Percentiles rank a stretch among this genome's conserved stretches.
Evolutionary conservation across 2,113 vertebrate genomes (phyloP).

Genomic region (Elgaria multicarinata): DNA sequence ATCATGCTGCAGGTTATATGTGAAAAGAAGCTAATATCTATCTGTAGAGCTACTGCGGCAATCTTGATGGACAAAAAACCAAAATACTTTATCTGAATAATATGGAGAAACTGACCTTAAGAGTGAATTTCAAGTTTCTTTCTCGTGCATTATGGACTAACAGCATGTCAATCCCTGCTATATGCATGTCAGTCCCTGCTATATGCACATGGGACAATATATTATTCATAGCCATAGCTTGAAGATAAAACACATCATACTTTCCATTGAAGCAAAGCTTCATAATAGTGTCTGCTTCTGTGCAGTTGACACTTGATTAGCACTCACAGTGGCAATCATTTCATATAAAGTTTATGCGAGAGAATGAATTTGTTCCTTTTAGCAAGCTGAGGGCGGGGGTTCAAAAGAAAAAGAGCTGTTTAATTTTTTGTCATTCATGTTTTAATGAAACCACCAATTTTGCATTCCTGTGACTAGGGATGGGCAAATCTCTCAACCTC

Average conservation of each 20-base stretch:
- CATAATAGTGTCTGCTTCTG: conserved; percentile 33
- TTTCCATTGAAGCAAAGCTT: conserved; percentile 41
- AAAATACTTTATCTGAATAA: conserved; percentile 26
- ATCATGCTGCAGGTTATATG: background rate
- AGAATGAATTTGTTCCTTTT: conserved; percentile 38
- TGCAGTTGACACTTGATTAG: conserved; percentile 47
- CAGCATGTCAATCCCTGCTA: conserved; percentile 35
- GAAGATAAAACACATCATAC: conserved; percentile 44
- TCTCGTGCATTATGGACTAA: background rate
- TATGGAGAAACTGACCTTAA: conserved; percentile 11
- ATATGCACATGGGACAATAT: conserved; percentile 20
- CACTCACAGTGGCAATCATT: conserved; percentile 43
- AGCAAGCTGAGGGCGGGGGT: conserved; percentile 23
- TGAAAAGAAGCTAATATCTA: conserved; percentile 15
- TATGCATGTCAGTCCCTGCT: too few relatives aligned
- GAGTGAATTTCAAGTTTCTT: conserved; percentile 39
- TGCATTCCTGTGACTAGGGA: background rate
- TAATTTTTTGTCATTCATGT: conserved; percentile 19
- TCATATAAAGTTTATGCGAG: conserved; percentile 37
- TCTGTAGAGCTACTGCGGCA: background rate
- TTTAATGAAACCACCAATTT: conserved; percentile 12
- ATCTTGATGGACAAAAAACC: background rate
- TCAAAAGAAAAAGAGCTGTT: background rate
- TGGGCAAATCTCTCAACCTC: too few relatives aligned
- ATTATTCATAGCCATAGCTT: conserved; percentile 43